Conservation (phyloP, 2,797 vertebrate species). For the Coregonus ussuriensis region DNA sequence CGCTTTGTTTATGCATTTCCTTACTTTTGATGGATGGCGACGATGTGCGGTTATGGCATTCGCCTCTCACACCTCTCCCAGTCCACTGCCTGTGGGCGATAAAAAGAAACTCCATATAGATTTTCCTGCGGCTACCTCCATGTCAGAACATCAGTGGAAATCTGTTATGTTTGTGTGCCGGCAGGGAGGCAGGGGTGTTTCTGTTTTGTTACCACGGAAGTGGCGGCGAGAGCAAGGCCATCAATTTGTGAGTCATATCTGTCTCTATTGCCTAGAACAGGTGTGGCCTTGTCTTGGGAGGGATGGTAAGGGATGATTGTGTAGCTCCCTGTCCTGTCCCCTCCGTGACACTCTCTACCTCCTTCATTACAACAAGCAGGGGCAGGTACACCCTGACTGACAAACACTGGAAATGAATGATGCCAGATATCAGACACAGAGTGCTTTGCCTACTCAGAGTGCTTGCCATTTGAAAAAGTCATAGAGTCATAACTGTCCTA, state of each 20-base stretch:
- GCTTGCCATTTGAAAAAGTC: background rate
- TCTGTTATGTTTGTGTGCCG: slow-evolving; percentile 44
- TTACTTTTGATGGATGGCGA: background rate
- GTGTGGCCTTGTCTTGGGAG: slow-evolving; percentile 23
- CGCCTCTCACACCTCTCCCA: slow-evolving; percentile 1
- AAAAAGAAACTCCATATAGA: slow-evolving; percentile 44
- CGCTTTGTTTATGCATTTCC: slow-evolving; percentile 35
- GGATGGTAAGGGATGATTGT: slow-evolving; percentile 2
- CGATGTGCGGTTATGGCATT: too few species aligned
- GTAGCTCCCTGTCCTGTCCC: background rate
- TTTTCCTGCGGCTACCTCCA: slow-evolving; percentile 50
- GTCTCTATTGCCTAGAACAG: slow-evolving; percentile 22
- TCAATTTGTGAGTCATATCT: slow-evolving; percentile 47
- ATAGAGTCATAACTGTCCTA: background rate
- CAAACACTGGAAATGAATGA: background rate
- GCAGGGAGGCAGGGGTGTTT: slow-evolving; percentile 36
- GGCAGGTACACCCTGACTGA: background rate
- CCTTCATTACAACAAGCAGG: background rate
- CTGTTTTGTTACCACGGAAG: slow-evolving; percentile 28
- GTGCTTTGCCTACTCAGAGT: background rate
- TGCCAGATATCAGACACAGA: background rate
- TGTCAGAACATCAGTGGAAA: slow-evolving; percentile 40
- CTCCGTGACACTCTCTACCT: background rate
- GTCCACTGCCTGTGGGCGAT: slow-evolving; percentile 45
- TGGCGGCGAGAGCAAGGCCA: slow-evolving; percentile 12